Evolutionary conservation across 1,140 invertebrate genomes (phyloP).

Genomic region (Harlomillsia oculata): DNA sequence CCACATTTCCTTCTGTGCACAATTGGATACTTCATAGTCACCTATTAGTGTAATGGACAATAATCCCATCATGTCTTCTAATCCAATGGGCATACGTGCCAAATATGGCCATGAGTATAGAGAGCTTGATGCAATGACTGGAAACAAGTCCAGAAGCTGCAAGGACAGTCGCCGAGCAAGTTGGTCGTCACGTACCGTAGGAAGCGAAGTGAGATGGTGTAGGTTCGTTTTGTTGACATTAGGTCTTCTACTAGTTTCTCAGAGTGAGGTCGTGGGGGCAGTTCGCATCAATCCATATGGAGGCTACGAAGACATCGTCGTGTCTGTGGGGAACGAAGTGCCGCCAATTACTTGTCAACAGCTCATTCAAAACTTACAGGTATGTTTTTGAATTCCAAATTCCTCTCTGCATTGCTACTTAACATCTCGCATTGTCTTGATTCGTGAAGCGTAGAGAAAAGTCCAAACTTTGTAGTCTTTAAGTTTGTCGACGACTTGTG

Average conservation of each 20-base stretch:
- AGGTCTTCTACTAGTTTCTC: too few species aligned
- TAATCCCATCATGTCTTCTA: constrained; percentile 7
- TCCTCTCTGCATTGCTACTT: too few species aligned
- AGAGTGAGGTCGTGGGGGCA: constrained; percentile 1
- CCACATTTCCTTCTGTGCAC: too few species aligned
- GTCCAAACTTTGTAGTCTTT: too few species aligned
- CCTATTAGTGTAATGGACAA: constrained; percentile 12
- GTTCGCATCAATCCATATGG: constrained; percentile 30
- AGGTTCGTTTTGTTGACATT: too few species aligned
- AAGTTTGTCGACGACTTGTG: too few species aligned
- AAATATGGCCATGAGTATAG: background rate
- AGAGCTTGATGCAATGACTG: background rate
- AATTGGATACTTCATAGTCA: constrained; percentile 12
- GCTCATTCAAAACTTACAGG: constrained; percentile 35
- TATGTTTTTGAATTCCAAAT: too few species aligned
- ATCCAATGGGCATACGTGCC: background rate
- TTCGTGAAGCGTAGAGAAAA: too few species aligned
- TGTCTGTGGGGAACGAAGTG: constrained; percentile 32
- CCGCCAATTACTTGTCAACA: constrained; percentile 35
- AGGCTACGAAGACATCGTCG: constrained; percentile 34
- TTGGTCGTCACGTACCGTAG: constrained; percentile 5
- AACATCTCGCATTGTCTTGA: too few species aligned
- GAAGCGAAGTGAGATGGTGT: background rate
- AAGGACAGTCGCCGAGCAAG: background rate
- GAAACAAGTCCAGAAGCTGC: background rate